Evolutionary conservation across 1,140 invertebrate genomes (phyloP).

Genomic region (Trichonephila clavata): DNA sequence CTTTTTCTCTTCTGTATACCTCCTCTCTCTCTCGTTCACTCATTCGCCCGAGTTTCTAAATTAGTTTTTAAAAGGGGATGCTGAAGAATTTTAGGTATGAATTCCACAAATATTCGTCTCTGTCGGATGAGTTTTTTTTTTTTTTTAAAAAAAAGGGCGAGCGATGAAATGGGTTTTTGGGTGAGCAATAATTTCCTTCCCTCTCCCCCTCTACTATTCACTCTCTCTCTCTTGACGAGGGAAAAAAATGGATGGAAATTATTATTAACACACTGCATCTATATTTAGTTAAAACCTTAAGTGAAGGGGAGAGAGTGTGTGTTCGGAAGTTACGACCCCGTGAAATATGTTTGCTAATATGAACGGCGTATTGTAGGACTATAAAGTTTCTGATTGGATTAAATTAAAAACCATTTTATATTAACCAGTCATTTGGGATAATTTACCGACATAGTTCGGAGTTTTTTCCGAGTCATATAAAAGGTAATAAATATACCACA

Average conservation of each 20-base stretch:
- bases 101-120: slow-evolving; percentile 60
- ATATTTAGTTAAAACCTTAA: neutral
- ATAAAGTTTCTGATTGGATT: no score
- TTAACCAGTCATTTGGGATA: no score
- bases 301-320: neutral
- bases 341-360: no score
- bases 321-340: neutral
- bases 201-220: neutral
- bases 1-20: slow-evolving; percentile 2
- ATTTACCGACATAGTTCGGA: no score
- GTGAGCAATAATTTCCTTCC: neutral
- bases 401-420: no score
- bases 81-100: slow-evolving; percentile 63
- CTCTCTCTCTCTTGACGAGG: no score
- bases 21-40: neutral
- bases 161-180: neutral
- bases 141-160: neutral
- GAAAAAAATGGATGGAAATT: neutral
- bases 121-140: neutral
- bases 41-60: slow-evolving; percentile 55
- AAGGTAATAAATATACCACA: no score
- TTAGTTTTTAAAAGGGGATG: slow-evolving; percentile 66
- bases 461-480: no score
- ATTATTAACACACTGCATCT: neutral
- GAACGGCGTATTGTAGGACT: no score